These are phyloP conservation scores for Acanthurus lineatus DNA, from an alignment of 2,797 vertebrate species.

Conservation along the genomic window DNA sequence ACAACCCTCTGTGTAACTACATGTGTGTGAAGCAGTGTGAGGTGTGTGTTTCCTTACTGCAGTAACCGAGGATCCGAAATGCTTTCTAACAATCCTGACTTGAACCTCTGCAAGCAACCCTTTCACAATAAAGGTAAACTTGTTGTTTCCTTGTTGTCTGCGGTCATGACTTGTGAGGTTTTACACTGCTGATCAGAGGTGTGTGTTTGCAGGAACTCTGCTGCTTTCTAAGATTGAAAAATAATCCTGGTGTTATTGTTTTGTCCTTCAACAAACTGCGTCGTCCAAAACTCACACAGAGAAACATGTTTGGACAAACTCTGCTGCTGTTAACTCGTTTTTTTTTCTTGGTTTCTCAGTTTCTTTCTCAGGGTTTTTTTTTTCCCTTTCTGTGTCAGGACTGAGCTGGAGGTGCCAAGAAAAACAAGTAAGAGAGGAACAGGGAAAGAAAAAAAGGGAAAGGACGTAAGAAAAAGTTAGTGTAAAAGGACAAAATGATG, in stretches of 20 bases:
- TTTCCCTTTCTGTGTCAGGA: neutral
- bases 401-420: neutral
- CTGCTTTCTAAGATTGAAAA: neutral
- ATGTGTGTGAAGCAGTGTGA: neutral
- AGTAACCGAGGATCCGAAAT: neutral
- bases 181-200: neutral
- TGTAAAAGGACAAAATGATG: neutral
- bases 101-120: neutral
- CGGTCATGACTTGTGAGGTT: neutral
- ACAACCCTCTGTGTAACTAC: neutral
- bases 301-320: neutral
- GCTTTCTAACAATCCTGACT: neutral
- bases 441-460: neutral
- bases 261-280: neutral
- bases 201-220: neutral
- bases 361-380: no score
- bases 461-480: neutral
- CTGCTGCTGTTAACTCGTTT: neutral
- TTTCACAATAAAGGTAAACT: neutral
- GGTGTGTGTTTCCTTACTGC: neutral
- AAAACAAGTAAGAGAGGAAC: conserved; percentile 4
- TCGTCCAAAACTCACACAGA: neutral
- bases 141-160: neutral
- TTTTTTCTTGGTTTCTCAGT: neutral
- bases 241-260: neutral